These are phyloP conservation scores for Ametastegia equiseti DNA, from an alignment of 2,888 invertebrate species.

Conservation along the genomic window DNA sequence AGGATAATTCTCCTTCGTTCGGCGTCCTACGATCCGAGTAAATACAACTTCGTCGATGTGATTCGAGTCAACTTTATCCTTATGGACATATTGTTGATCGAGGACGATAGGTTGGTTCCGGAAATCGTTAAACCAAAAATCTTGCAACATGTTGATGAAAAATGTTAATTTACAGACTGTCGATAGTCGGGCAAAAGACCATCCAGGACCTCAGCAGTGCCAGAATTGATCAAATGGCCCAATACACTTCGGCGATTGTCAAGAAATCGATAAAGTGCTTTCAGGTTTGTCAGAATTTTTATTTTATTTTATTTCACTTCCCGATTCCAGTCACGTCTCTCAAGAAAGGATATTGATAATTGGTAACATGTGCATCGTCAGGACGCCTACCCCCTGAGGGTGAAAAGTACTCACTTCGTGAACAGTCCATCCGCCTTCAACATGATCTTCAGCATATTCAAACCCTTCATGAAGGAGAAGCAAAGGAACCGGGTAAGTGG, in stretches of 20 bases:
- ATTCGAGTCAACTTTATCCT: slow-evolving; percentile 78
- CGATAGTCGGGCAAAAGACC: slow-evolving; percentile 73
- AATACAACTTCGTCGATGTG: slow-evolving; percentile 76
- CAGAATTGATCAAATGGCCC: slow-evolving; percentile 78
- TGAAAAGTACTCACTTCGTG: too few species aligned
- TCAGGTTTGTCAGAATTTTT: slow-evolving; percentile 59
- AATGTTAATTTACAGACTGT: neutral
- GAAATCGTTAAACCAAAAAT: slow-evolving; percentile 73
- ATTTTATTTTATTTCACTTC: neutral
- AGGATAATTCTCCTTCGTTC: slow-evolving; percentile 78
- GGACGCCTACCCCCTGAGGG: too few species aligned
- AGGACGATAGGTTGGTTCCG: slow-evolving; percentile 79
- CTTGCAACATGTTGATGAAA: neutral
- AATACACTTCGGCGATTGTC: slow-evolving; percentile 79
- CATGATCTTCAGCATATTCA: too few species aligned
- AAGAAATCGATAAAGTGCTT: slow-evolving; percentile 78
- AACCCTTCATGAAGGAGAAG: too few species aligned
- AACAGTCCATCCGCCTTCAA: too few species aligned
- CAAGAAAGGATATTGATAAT: neutral
- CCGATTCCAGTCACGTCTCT: neutral
- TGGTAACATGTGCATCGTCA: slow-evolving; percentile 71
- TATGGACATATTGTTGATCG: slow-evolving; percentile 79
- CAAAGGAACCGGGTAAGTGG: too few species aligned
- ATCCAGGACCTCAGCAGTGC: slow-evolving; percentile 79
- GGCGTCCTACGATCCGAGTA: slow-evolving; percentile 76